Percentiles rank a stretch among this genome's conserved stretches.
These are phyloP conservation scores for Mechanitis messenoides DNA, from an alignment of 2,888 invertebrate genomes.

Conservation along the genomic window DNA sequence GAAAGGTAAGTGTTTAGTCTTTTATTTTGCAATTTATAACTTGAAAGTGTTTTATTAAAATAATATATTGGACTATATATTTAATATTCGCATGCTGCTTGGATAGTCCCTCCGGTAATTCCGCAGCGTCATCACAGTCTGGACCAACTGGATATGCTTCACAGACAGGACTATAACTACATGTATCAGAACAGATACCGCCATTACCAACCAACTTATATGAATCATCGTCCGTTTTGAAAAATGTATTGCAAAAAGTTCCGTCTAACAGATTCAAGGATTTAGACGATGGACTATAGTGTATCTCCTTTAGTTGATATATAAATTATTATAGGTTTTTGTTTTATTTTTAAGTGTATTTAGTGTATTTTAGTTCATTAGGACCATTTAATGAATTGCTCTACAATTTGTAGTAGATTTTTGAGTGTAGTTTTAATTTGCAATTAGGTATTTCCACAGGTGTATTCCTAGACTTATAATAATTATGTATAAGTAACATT, in stretches of 20 bases:
- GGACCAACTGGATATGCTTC: constrained; percentile 69
- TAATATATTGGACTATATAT: neutral
- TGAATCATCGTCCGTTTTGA: constrained; percentile 73
- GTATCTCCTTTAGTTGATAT: too few species aligned
- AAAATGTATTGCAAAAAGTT: constrained; percentile 73
- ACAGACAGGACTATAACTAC: constrained; percentile 59
- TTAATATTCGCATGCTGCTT: constrained; percentile 56
- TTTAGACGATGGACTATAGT: constrained; percentile 54
- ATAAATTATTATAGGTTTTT: too few species aligned
- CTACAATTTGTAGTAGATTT: neutral
- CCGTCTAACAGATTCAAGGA: constrained; percentile 65
- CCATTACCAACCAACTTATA: constrained; percentile 61
- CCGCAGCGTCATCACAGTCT: constrained; percentile 70
- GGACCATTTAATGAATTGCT: too few species aligned
- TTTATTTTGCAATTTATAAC: neutral
- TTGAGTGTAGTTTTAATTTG: constrained; percentile 12
- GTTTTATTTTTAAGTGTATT: too few species aligned
- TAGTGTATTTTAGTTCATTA: too few species aligned
- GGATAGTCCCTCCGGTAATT: constrained; percentile 43
- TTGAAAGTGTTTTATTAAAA: neutral
- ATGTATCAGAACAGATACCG: constrained; percentile 54
- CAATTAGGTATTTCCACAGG: constrained; percentile 22
- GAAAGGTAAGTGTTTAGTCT: constrained; percentile 4
- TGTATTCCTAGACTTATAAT: constrained; percentile 24
- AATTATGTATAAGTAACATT: constrained; percentile 6